Conservation (phyloP, 1,140 invertebrate species). For the Drosophila ananassae region DNA sequence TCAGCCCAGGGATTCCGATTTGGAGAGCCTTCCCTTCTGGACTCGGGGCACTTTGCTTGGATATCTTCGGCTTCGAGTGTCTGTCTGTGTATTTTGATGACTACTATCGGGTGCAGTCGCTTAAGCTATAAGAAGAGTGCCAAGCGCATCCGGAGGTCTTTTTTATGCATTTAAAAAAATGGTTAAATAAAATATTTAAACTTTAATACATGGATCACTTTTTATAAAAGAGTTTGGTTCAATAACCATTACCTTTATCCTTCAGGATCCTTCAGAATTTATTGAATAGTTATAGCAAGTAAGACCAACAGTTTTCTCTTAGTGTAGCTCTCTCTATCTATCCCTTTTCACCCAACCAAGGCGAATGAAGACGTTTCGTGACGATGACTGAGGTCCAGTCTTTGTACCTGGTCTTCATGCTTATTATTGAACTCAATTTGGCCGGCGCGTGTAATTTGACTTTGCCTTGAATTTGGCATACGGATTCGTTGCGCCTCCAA, state of each 20-base stretch:
- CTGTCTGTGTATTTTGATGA: conserved; percentile 66
- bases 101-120: conserved; percentile 66
- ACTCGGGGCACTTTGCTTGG: conserved; percentile 60
- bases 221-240: no score
- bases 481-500: conserved; percentile 70
- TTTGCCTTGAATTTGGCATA: conserved; percentile 80
- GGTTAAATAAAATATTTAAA: no score
- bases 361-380: conserved; percentile 82
- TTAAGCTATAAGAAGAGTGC: conserved; percentile 45
- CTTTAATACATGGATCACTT: background rate
- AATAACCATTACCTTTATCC: no score
- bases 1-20: conserved; percentile 14
- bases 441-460: conserved; percentile 77
- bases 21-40: conserved; percentile 56
- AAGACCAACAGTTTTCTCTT: background rate
- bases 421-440: conserved; percentile 81
- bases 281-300: no score
- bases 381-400: conserved; percentile 70
- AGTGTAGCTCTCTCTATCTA: conserved; percentile 16
- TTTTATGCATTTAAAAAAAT: conserved; percentile 6
- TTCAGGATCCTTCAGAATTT: no score
- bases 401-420: conserved; percentile 62
- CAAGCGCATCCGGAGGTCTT: conserved; percentile 73
- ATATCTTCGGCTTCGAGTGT: conserved; percentile 59
- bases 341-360: conserved; percentile 33